These are phyloP conservation scores for Rhizoglyphus robini DNA, from an alignment of 1,140 invertebrate genomes.

Conservation along the genomic window DNA sequence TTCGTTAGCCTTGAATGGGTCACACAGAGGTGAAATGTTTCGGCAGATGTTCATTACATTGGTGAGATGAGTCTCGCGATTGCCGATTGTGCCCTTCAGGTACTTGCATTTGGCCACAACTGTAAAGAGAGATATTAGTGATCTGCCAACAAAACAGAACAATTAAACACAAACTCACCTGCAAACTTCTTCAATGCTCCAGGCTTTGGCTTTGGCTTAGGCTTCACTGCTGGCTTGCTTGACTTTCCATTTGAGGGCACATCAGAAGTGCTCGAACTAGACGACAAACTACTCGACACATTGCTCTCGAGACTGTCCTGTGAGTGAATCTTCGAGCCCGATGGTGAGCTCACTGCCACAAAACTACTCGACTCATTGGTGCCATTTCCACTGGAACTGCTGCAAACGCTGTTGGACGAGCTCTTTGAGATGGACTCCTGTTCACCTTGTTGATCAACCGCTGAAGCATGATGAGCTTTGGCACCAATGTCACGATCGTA, in stretches of 20 bases:
- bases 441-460: too few species aligned
- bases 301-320: background rate
- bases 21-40: conserved; percentile 80
- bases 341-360: too few species aligned
- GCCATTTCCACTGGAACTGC: too few species aligned
- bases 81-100: conserved; percentile 70
- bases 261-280: background rate
- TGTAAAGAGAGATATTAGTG: conserved; percentile 31
- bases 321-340: background rate
- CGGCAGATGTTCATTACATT: conserved; percentile 78
- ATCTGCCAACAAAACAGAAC: background rate
- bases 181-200: conserved; percentile 3
- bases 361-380: too few species aligned
- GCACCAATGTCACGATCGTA: too few species aligned
- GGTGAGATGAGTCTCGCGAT: conserved; percentile 79
- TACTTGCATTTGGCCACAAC: conserved; percentile 82
- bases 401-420: too few species aligned
- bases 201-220: conserved; percentile 35
- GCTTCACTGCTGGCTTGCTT: conserved; percentile 60
- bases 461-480: too few species aligned
- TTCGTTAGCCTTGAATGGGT: conserved; percentile 77
- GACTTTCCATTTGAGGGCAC: background rate
- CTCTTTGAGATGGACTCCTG: too few species aligned
- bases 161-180: background rate
- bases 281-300: background rate